A percentile compares a stretch with the other conserved stretches of the same genome.
phyloP scores from a whole-genome alignment of 2,797 vertebrate species.

The Petrocephalus sullivani region DNA sequence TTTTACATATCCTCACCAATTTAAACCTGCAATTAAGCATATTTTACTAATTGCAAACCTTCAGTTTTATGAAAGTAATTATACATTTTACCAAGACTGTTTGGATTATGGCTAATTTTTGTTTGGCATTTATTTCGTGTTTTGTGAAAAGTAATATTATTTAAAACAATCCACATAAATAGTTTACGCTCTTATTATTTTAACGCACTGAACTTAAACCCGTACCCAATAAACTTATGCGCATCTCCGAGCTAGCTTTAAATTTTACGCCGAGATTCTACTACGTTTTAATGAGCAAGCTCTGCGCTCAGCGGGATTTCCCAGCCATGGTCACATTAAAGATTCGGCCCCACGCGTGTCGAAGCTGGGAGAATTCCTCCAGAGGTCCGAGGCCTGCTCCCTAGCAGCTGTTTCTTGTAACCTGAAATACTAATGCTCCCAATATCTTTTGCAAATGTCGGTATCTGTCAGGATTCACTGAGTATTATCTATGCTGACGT shows the following conservation, averaged over 20 bases:
- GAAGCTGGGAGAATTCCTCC: constrained; percentile 38
- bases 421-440: constrained; percentile 65
- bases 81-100: not conserved
- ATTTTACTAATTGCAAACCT: constrained; percentile 7
- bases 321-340: not conserved
- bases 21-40: not conserved
- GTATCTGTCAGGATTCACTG: constrained; percentile 46
- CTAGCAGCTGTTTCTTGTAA: constrained; percentile 75
- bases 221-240: not conserved
- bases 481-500: constrained; percentile 21
- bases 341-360: constrained; percentile 23
- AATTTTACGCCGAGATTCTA: not conserved
- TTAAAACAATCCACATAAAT: not conserved
- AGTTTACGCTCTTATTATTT: not conserved
- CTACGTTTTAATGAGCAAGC: not conserved
- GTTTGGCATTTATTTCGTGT: not conserved
- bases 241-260: not conserved
- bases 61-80: not conserved
- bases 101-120: not conserved
- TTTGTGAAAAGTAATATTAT: not conserved
- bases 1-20: not conserved
- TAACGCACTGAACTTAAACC: not conserved
- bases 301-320: not conserved
- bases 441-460: constrained; percentile 66
- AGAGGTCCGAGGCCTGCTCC: constrained; percentile 49